Evolutionary conservation across 1,140 invertebrate genomes (phyloP), one percentile per base, ranked within the genome.

Genomic region (Magallana ariakensis): DNA sequence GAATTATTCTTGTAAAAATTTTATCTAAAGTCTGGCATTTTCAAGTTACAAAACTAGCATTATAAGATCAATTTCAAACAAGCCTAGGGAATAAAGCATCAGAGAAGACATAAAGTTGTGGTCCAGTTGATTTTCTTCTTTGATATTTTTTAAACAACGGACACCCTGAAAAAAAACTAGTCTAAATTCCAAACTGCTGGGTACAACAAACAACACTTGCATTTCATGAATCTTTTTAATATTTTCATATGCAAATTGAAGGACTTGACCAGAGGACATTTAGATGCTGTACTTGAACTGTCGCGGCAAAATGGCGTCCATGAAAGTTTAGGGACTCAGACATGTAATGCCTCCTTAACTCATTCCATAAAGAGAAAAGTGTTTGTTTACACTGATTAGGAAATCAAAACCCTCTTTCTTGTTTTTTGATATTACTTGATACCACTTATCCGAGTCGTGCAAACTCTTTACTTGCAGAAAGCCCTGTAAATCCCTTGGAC

Each of bases 401-500:
- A 70, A 70, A 33, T 70, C 22, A 26, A 70, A 70, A 33, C 19
- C 26, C 22, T 8, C 22, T 10, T 70, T 22, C 10, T 26, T 70
- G 1, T 11, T 22, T 33, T 70, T 26, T 70, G 22, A 70, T 70
- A 33, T 70, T 26, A 70, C 11, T 70, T 26, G 22, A 70, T 70
- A 13, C 66, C 22, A 70, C 66, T 70, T 70, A 70, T 70, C 66
- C 22, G 10, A 33, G 22, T 70, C 66, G 66, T 70, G 66, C 66
- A 70, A 26, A 70, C 22, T 70, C 66, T 70, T 70, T 26, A 11
- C 66, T 26, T 26, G 26, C 22, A 4, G 22, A 70, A 70, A 70
- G 13, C 66, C 66, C 66, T 70, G 11, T 19, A 70, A 33, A 70
- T 70, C 66, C 22, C 22, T 26, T 11, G 10, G 22, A 70, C 22